Conservation (phyloP, 2,888 invertebrate species). For the Imbricaverruca yamaguchii region DNA sequence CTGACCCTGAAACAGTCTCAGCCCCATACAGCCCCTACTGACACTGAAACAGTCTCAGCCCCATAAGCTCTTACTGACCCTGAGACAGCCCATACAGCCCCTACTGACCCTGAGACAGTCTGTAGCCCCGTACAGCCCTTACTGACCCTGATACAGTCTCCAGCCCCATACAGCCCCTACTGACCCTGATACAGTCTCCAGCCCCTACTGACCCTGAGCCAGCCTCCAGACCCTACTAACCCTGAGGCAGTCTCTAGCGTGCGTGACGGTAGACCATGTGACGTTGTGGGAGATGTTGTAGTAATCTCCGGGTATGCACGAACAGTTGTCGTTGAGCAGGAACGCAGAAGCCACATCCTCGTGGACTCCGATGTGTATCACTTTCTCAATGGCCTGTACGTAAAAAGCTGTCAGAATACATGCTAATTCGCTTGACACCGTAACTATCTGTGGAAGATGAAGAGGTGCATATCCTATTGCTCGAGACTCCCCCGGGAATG, state of each 20-base stretch:
- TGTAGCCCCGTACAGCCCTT: no score
- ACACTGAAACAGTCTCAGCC: neutral
- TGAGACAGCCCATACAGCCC: no score
- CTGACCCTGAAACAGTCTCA: neutral
- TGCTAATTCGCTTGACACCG: no score
- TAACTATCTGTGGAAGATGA: no score
- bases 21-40: no score
- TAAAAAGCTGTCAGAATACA: no score
- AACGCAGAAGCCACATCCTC: neutral
- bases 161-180: no score
- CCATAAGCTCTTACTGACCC: neutral
- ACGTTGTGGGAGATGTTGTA: neutral
- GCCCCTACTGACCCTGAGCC: neutral
- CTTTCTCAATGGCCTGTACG: slow-evolving; percentile 41
- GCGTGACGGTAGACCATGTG: neutral
- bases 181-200: neutral
- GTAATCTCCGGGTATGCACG: neutral
- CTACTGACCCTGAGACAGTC: neutral
- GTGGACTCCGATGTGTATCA: slow-evolving; percentile 25
- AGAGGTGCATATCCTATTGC: no score
- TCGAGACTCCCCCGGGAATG: no score
- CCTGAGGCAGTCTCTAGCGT: neutral
- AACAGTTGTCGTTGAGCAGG: neutral
- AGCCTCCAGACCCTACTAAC: neutral
- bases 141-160: neutral